Evolutionary conservation across 2,113 vertebrate species (phyloP).

Genomic region (Meles meles): DNA sequence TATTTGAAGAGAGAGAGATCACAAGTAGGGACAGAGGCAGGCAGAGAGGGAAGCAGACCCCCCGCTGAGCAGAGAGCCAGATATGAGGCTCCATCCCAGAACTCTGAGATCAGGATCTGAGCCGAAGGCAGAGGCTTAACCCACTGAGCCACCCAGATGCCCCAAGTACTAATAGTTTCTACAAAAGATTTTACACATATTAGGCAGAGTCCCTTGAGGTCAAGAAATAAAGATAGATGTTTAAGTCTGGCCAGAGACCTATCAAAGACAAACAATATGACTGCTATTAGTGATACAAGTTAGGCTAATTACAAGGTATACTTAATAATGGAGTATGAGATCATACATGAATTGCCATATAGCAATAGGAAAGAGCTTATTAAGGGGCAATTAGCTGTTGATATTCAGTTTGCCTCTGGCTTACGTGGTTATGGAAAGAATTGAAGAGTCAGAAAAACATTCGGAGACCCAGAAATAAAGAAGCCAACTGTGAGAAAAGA

Average conservation of each 20-base stretch:
- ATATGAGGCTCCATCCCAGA: too few relatives aligned
- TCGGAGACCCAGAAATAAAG: neutral
- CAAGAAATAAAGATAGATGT: neutral
- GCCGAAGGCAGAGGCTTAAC: too few relatives aligned
- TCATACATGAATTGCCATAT: neutral
- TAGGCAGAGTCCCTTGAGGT: neutral
- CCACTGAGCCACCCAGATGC: too few relatives aligned
- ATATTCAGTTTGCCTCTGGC: neutral
- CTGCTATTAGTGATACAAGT: neutral
- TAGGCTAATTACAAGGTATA: neutral
- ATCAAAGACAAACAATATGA: neutral
- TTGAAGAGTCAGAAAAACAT: neutral
- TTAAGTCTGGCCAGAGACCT: neutral
- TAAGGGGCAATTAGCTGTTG: neutral
- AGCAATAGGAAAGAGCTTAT: neutral
- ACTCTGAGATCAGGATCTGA: too few relatives aligned
- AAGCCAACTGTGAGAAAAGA: neutral
- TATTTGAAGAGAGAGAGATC: too few relatives aligned
- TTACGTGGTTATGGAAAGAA: neutral
- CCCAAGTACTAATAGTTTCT: neutral
- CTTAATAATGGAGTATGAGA: neutral
- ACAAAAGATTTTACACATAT: neutral
- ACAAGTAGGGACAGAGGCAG: too few relatives aligned
- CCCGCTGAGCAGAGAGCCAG: too few relatives aligned
- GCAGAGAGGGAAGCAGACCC: too few relatives aligned